Base-by-base conservation (phyloP, 2,113 vertebrate species). In the Sialia sialis region DNA sequence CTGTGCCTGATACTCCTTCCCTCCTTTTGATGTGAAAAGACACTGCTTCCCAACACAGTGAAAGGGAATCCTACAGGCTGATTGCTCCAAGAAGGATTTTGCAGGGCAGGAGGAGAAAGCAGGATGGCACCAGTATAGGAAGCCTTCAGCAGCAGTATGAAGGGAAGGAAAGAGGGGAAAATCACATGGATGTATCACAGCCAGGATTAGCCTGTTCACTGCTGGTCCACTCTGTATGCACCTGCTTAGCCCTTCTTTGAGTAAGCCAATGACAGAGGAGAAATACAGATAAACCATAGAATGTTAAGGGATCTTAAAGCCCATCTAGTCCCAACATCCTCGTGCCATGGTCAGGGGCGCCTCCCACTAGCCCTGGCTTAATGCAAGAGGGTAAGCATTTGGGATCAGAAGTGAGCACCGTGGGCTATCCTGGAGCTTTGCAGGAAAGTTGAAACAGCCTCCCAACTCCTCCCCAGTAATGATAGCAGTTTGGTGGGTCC, bases 211-310 rank as follows among this genome's bases (percentile, higher is more conserved):
- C 17, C n/a, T 48, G 9, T 54, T 91, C 56, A 20, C n/a, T n/a
- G 13, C 12, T 26, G 11, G 68, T 15, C 49, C 23, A 49, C 69
- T 59, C n/a, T 0, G 0, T 8, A n/a, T 62, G 59, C 34, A 74
- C 59, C 52, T 78, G 41, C 85, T 60, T 39, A 90, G 80, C 56
- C 30, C 87, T 87, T 80, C 83, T 92, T 59, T 48, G 43, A 62
- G 10, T 60, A 66, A 75, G n/a, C 22, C 70, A 70, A 60, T 55
- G 58, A 44, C 56, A 91, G 36, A 89, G 80, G 41, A 89, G 17
- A 93, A 88, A 89, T 39, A 77, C 23, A 86, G 66, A 76, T 59
- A 69, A 75, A 90, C 12, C 39, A 54, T 6, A 39, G 60, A 67
- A 82, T 15, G 19, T 30, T 67, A 67, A 60, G 46, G 34, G 25